These are phyloP conservation scores for Poliocrania exsul DNA, from an alignment of 2,797 vertebrate genomes.

Conservation along the genomic window DNA sequence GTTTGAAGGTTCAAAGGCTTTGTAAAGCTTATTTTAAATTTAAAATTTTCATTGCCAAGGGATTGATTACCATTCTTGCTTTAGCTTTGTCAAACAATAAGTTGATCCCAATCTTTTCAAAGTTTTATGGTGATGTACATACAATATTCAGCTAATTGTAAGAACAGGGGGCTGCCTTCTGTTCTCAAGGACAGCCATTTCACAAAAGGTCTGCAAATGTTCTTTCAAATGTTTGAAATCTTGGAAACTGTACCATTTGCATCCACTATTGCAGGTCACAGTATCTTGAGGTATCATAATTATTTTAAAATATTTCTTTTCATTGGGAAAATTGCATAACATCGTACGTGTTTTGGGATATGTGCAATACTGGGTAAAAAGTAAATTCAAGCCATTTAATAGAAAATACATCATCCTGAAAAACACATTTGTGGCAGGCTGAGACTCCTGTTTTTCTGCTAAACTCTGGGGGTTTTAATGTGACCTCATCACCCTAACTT, in stretches of 20 bases:
- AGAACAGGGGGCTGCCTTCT: conserved; percentile 27
- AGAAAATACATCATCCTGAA: background rate
- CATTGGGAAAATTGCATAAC: background rate
- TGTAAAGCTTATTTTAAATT: conserved; percentile 84
- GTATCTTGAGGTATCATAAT: background rate
- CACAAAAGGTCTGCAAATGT: conserved; percentile 4
- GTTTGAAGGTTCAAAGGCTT: conserved; percentile 84
- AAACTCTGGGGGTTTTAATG: background rate
- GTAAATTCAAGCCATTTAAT: background rate
- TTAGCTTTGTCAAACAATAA: conserved; percentile 79
- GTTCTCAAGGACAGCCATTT: conserved; percentile 66
- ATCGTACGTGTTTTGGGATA: background rate
- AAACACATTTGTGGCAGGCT: background rate
- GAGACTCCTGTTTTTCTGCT: background rate
- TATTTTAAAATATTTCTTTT: background rate
- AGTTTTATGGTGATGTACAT: conserved; percentile 61
- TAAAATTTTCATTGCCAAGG: conserved; percentile 79
- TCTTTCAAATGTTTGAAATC: conserved; percentile 26
- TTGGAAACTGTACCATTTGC: conserved; percentile 16
- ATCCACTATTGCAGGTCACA: background rate
- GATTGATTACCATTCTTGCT: conserved; percentile 79
- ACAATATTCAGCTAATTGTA: conserved; percentile 18
- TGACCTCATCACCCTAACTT: conserved; percentile 10
- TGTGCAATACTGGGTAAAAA: background rate
- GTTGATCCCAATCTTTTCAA: conserved; percentile 73